Percentiles rank a stretch among this genome's conserved stretches.
These are phyloP conservation scores for Phylloscopus trochilus DNA, from an alignment of 2,113 vertebrate species.

Conservation along the genomic window DNA sequence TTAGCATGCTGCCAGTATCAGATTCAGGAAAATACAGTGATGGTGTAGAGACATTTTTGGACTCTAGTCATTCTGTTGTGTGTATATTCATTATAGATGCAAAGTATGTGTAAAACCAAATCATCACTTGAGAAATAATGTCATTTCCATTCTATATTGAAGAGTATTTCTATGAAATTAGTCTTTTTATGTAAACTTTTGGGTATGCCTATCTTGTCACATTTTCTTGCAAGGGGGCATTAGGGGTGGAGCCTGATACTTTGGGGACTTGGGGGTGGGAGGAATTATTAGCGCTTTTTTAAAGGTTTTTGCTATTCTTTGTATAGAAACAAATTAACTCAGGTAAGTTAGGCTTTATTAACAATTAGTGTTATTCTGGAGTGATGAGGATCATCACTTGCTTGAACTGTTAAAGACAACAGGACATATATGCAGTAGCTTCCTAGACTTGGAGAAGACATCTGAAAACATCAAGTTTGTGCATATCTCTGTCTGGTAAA, in stretches of 20 bases:
- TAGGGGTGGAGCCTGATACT: not conserved
- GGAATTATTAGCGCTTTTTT: not conserved
- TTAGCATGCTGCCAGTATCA: not conserved
- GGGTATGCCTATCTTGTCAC: not conserved
- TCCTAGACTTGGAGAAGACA: slow-evolving; percentile 38
- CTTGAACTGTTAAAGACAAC: not conserved
- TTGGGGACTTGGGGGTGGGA: not conserved
- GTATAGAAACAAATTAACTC: not conserved
- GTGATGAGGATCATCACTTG: not conserved
- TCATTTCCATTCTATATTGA: not conserved
- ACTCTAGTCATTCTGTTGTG: not conserved
- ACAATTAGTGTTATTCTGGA: not conserved
- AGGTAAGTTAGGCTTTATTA: not conserved
- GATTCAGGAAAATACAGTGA: not conserved
- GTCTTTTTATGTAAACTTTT: not conserved
- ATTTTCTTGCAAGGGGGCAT: not conserved
- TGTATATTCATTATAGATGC: not conserved
- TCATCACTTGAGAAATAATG: not conserved
- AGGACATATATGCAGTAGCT: not conserved
- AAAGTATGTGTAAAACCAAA: slow-evolving; percentile 1
- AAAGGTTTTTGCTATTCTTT: not conserved
- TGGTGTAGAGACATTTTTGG: not conserved
- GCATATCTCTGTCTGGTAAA: slow-evolving; percentile 39
- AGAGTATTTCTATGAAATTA: not conserved
- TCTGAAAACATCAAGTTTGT: slow-evolving; percentile 25